Evolutionary conservation across 2,113 vertebrate genomes (phyloP).

Genomic region (Parus major): DNA sequence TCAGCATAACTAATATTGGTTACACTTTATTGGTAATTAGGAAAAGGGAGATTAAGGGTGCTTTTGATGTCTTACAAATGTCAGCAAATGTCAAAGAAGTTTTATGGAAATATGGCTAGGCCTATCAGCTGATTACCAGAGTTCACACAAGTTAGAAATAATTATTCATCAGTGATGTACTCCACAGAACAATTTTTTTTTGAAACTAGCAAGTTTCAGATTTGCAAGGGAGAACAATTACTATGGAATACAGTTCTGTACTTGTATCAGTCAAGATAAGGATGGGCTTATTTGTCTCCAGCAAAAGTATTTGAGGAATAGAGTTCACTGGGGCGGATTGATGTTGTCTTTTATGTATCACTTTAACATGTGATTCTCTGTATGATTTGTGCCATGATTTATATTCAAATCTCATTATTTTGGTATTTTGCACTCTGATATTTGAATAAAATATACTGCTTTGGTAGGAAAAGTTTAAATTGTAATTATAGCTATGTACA

Average conservation of each 20-base stretch:
- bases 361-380: accelerated
- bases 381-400: background rate
- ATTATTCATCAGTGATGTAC: background rate
- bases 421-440: background rate
- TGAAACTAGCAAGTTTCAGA: background rate
- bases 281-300: background rate
- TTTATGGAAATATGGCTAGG: background rate
- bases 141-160: background rate
- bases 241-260: background rate
- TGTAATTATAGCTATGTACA: background rate
- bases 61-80: background rate
- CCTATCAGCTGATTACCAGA: background rate
- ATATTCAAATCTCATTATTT: background rate
- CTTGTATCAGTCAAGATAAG: background rate
- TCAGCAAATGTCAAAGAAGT: background rate
- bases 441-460: background rate
- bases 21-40: background rate
- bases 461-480: background rate
- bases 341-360: background rate
- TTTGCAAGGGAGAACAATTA: background rate
- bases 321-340: background rate
- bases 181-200: background rate
- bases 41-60: background rate
- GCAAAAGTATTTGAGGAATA: background rate
- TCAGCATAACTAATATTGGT: background rate